These are phyloP conservation scores for Paedocypris sp. DNA, from an alignment of 2,113 vertebrate genomes.

Conservation along the genomic window DNA sequence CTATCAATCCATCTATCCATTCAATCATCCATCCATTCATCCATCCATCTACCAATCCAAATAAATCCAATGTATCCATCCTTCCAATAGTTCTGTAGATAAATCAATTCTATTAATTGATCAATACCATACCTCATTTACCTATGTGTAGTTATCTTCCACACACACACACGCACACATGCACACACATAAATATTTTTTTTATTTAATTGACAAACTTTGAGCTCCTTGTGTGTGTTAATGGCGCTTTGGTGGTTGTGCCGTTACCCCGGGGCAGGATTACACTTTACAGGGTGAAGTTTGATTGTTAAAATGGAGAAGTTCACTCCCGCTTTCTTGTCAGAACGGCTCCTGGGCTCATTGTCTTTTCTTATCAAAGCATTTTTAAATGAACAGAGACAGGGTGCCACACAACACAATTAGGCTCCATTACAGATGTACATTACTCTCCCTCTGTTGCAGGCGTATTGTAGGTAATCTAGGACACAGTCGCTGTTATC, in stretches of 20 bases:
- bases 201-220: too few relatives aligned
- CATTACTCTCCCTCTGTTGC: not conserved
- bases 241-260: slow-evolving; percentile 44
- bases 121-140: too few relatives aligned
- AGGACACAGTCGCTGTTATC: slow-evolving; percentile 14
- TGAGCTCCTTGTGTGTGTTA: slow-evolving; percentile 29
- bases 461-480: slow-evolving; percentile 20
- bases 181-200: too few relatives aligned
- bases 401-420: slow-evolving; percentile 25
- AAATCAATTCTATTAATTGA: too few relatives aligned
- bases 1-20: too few relatives aligned
- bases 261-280: slow-evolving; percentile 47
- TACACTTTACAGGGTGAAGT: slow-evolving; percentile 48
- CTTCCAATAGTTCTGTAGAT: too few relatives aligned
- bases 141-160: too few relatives aligned
- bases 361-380: slow-evolving; percentile 29
- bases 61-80: too few relatives aligned
- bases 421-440: slow-evolving; percentile 18
- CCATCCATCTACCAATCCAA: too few relatives aligned
- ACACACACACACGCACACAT: too few relatives aligned
- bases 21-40: too few relatives aligned
- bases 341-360: slow-evolving; percentile 34
- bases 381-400: slow-evolving; percentile 27
- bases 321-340: slow-evolving; percentile 48
- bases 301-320: slow-evolving; percentile 40